A percentile compares a stretch with the other conserved stretches of the same genome.
Evolutionary conservation across 2,888 invertebrate species (phyloP).

Genomic region (Monochamus alternatus): DNA sequence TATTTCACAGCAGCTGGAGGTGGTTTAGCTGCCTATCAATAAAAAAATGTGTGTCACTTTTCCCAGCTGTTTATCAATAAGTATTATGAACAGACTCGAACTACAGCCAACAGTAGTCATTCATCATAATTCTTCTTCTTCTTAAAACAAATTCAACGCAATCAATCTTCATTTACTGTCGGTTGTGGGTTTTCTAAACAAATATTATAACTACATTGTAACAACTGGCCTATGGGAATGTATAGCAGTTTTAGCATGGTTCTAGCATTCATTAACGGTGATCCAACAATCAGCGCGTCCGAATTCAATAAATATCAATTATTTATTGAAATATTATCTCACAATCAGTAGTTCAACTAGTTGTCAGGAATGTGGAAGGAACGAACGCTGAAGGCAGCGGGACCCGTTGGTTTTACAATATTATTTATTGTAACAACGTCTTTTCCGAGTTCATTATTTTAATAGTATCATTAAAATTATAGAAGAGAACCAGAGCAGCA

Average conservation of each 20-base stretch:
- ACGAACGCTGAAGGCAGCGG: conserved; percentile 37
- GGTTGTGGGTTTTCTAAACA: too few relatives aligned
- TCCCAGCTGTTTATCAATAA: too few relatives aligned
- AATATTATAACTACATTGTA: too few relatives aligned
- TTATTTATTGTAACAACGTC: not conserved
- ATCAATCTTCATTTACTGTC: not conserved
- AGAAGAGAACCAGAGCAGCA: not conserved
- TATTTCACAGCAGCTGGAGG: too few relatives aligned
- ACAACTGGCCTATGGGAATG: not conserved
- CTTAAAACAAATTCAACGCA: not conserved
- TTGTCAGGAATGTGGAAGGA: conserved; percentile 44
- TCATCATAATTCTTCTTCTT: too few relatives aligned
- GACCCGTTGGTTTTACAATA: not conserved
- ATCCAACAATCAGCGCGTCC: conserved; percentile 15
- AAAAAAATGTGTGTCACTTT: too few relatives aligned
- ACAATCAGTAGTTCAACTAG: conserved; percentile 12
- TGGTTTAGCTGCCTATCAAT: too few relatives aligned
- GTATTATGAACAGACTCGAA: too few relatives aligned
- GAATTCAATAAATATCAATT: conserved; percentile 17
- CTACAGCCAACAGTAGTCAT: too few relatives aligned
- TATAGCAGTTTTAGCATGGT: conserved; percentile 28
- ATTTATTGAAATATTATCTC: conserved; percentile 32
- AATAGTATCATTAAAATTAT: not conserved
- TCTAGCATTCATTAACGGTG: conserved; percentile 26
- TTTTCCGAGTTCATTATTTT: not conserved